phyloP scores from a whole-genome alignment of 2,888 invertebrate genomes.

The Agrotis ipsilon region DNA sequence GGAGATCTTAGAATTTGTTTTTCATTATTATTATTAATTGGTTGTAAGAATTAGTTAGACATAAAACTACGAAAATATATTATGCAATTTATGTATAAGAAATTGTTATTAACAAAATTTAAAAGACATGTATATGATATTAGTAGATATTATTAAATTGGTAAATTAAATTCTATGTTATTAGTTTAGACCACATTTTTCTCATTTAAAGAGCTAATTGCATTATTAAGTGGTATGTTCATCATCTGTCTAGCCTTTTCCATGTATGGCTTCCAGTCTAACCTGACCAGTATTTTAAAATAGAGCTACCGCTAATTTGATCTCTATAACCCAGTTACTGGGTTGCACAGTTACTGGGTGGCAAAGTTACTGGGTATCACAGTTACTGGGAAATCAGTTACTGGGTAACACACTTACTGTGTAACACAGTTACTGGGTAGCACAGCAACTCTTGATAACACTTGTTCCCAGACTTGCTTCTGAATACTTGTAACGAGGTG shows the following conservation, averaged over 20 bases:
- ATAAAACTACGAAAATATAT: slow-evolving; percentile 11
- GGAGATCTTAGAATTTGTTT: slow-evolving; percentile 31
- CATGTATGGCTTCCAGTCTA: not conserved
- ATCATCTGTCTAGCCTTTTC: not conserved
- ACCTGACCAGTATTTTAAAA: not conserved
- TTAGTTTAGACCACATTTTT: slow-evolving; percentile 14
- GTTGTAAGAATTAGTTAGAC: slow-evolving; percentile 19
- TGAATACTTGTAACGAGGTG: not conserved
- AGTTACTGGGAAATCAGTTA: not conserved
- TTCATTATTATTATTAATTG: slow-evolving; percentile 11
- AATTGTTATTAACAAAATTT: slow-evolving; percentile 34
- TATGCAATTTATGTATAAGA: not conserved
- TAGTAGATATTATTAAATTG: slow-evolving; percentile 6
- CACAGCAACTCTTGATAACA: not conserved
- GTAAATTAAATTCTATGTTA: slow-evolving; percentile 7
- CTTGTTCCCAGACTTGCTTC: not conserved
- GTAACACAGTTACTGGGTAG: not conserved
- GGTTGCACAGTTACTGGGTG: not conserved
- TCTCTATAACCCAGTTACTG: not conserved
- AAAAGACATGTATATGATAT: slow-evolving; percentile 20
- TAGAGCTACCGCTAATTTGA: not conserved
- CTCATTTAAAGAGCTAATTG: not conserved
- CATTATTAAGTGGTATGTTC: not conserved
- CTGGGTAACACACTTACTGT: not conserved
- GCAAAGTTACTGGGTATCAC: not conserved